phyloP scores from a whole-genome alignment of 2,888 invertebrate species.

The Synergus laeviventris region DNA sequence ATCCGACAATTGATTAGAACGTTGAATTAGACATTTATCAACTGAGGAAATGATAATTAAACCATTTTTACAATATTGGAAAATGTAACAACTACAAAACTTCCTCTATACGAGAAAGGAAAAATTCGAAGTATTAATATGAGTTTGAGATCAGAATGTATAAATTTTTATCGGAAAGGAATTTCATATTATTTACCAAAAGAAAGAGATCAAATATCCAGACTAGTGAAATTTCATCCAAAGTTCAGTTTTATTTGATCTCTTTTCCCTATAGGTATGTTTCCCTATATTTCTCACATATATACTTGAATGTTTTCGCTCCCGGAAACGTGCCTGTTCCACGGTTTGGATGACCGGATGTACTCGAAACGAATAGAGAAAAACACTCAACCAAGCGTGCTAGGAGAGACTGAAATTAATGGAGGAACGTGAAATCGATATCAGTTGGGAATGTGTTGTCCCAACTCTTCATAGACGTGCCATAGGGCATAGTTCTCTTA shows the following conservation, averaged over 20 bases:
- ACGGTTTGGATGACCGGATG: conserved; percentile 25
- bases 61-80: too few species aligned
- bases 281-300: neutral
- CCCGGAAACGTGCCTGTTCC: conserved; percentile 12
- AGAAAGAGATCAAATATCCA: neutral
- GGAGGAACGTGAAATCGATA: conserved; percentile 28
- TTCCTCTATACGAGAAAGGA: too few species aligned
- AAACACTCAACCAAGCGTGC: conserved; percentile 8
- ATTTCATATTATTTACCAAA: neutral
- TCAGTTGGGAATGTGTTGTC: conserved; percentile 31
- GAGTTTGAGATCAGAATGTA: neutral
- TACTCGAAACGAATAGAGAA: conserved; percentile 32
- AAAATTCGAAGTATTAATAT: too few species aligned
- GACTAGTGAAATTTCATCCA: neutral
- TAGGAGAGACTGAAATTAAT: conserved; percentile 15
- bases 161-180: neutral
- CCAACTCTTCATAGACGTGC: conserved; percentile 34
- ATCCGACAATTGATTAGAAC: too few species aligned
- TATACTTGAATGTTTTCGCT: neutral
- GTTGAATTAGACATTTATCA: too few species aligned
- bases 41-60: too few species aligned
- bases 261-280: neutral
- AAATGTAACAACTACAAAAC: too few species aligned
- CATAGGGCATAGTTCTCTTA: conserved; percentile 19
- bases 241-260: neutral